Evolutionary conservation across 2,888 invertebrate species (phyloP).

Genomic region (Nemapogon koenigi): DNA sequence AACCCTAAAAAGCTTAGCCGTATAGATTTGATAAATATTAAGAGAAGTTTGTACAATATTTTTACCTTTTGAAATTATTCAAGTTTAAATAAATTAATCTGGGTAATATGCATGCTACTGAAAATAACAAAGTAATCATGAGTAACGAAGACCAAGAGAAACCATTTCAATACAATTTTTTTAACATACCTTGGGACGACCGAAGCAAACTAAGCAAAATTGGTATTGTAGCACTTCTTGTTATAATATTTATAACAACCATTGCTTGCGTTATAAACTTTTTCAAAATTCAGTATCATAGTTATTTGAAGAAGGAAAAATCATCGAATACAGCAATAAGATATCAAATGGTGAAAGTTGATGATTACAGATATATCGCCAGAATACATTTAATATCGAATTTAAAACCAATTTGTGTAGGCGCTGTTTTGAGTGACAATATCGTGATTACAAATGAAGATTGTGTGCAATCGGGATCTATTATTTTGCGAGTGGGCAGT

Average conservation of each 20-base stretch:
- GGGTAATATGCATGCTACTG: slow-evolving; percentile 13
- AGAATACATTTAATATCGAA: slow-evolving; percentile 36
- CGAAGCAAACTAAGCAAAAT: slow-evolving; percentile 37
- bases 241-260: slow-evolving; percentile 31
- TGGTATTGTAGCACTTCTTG: slow-evolving; percentile 30
- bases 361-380: slow-evolving; percentile 34
- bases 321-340: slow-evolving; percentile 21
- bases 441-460: slow-evolving; percentile 37
- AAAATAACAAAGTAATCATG: slow-evolving; percentile 30
- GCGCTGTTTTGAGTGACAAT: slow-evolving; percentile 34
- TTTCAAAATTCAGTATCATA: slow-evolving; percentile 34
- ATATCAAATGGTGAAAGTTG: slow-evolving; percentile 35
- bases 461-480: slow-evolving; percentile 37
- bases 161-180: slow-evolving; percentile 36
- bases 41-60: too few relatives aligned
- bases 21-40: too few relatives aligned
- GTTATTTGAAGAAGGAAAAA: slow-evolving; percentile 16
- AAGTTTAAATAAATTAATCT: too few relatives aligned
- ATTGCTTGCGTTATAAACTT: slow-evolving; percentile 32
- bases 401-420: slow-evolving; percentile 39
- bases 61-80: too few relatives aligned
- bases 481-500: slow-evolving; percentile 35
- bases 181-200: slow-evolving; percentile 46
- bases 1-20: too few relatives aligned
- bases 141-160: slow-evolving; percentile 24